These are phyloP conservation scores for Enteromius trimaculatus DNA, from an alignment of 2,797 vertebrate genomes.

Conservation along the genomic window DNA sequence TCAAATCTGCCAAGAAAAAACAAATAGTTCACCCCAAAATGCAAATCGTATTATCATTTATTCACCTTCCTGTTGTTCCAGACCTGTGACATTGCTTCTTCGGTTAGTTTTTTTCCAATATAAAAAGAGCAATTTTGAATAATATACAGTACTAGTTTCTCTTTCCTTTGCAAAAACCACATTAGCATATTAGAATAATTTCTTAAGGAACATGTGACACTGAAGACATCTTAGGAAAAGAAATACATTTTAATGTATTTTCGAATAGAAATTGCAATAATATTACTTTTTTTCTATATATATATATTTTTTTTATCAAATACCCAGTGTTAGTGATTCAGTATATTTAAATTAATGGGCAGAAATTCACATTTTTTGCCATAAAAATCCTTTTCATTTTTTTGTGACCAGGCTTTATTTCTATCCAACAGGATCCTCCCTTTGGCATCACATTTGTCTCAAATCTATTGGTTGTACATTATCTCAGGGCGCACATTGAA, in stretches of 20 bases:
- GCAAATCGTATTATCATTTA: neutral
- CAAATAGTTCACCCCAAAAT: neutral
- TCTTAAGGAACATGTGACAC: neutral
- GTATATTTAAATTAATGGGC: neutral
- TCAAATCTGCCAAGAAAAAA: neutral
- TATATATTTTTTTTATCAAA: neutral
- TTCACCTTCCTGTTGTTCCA: neutral
- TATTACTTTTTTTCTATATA: neutral
- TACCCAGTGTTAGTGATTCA: neutral
- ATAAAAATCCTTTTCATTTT: neutral
- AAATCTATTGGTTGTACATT: slow-evolving; percentile 34
- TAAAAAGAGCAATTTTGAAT: neutral
- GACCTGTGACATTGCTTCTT: neutral
- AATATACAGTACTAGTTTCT: neutral
- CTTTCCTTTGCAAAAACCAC: neutral
- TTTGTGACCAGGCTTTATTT: neutral
- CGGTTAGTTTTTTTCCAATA: too few species aligned
- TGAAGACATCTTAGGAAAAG: neutral
- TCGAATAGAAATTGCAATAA: neutral
- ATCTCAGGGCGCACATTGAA: slow-evolving; percentile 23
- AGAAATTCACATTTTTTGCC: too few species aligned
- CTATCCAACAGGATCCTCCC: neutral
- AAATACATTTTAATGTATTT: neutral
- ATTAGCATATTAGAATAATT: neutral
- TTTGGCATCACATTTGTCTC: neutral